Evolutionary conservation across 1,140 invertebrate species (phyloP), one percentile per base, ranked within the genome.

Genomic region (Sycobia sp.): DNA sequence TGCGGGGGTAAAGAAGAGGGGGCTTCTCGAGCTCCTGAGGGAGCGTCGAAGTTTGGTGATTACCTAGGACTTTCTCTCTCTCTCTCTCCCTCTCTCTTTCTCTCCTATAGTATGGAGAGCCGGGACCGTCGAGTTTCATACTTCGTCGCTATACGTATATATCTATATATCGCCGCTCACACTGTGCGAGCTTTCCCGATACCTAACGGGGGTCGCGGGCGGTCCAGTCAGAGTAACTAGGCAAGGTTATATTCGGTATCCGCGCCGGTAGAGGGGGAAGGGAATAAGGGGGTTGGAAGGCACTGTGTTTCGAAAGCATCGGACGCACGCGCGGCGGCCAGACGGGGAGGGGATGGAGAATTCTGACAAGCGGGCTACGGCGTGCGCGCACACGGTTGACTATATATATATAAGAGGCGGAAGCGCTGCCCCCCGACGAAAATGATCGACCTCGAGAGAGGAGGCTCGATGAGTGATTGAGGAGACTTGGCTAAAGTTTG

Each of bases 1-100:
- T 16, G 36, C 13, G 36, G 66, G 68, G 57, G 14, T 8, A 18
- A 10, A 46, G 39, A 36, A 25, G 36, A 59, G 11, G 22, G 57
- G 46, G 25, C 20, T 49, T n/a, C 22, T 25, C 14, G n/a, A 62
- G 69, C 76, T 79, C 77, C 78, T 72, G 71, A 72, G 78, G 77
- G 78, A 82, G 70, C 69, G 53, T 47, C 75, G 77, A 82, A 82
- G 79, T 82, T 82, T 76, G 77, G 76, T 82, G 80, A 81, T 82
- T 82, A 82, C 80, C 77, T 77, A 76, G 77, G 79, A 73, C 74
- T n/a, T n/a, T n/a, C n/a, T n/a, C n/a, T n/a, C n/a, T n/a, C n/a
- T n/a, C n/a, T n/a, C n/a, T n/a, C n/a, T n/a, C n/a, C n/a, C n/a
- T n/a, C n/a, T n/a, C n/a, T n/a, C n/a, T n/a, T n/a, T n/a, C n/a